These are phyloP conservation scores for Xestia xanthographa DNA, from an alignment of 2,888 invertebrate genomes.

Conservation along the genomic window DNA sequence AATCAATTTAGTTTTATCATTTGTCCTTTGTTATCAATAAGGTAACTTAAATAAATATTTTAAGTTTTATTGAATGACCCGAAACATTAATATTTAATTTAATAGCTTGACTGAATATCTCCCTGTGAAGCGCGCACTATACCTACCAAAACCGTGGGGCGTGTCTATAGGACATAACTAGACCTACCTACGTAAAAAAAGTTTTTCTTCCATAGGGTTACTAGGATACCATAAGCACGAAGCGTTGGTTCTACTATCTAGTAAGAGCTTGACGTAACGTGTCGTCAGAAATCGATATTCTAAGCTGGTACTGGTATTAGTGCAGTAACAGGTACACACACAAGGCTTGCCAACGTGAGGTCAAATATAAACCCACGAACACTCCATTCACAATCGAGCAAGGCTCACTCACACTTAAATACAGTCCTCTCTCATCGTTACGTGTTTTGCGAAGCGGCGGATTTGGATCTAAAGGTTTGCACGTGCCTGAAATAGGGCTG, in stretches of 20 bases:
- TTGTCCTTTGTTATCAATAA: too few relatives aligned
- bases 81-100: too few relatives aligned
- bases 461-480: background rate
- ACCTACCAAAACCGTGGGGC: background rate
- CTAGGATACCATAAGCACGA: background rate
- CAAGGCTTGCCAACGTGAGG: background rate
- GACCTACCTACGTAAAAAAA: background rate
- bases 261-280: background rate
- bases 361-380: background rate
- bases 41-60: too few relatives aligned
- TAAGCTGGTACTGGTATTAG: background rate
- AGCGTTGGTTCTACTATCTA: background rate
- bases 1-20: too few relatives aligned
- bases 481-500: background rate
- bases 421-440: too few relatives aligned
- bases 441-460: background rate
- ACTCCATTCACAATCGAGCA: background rate
- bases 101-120: too few relatives aligned
- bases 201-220: background rate
- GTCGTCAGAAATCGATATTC: constrained; percentile 23
- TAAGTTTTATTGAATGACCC: too few relatives aligned
- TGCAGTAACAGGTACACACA: constrained; percentile 1
- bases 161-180: background rate
- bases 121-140: background rate
- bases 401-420: too few relatives aligned